Percentiles rank a stretch among this genome's conserved stretches.
These are phyloP conservation scores for Ectropis crepuscularia DNA, from an alignment of 2,888 invertebrate species.

Conservation along the genomic window DNA sequence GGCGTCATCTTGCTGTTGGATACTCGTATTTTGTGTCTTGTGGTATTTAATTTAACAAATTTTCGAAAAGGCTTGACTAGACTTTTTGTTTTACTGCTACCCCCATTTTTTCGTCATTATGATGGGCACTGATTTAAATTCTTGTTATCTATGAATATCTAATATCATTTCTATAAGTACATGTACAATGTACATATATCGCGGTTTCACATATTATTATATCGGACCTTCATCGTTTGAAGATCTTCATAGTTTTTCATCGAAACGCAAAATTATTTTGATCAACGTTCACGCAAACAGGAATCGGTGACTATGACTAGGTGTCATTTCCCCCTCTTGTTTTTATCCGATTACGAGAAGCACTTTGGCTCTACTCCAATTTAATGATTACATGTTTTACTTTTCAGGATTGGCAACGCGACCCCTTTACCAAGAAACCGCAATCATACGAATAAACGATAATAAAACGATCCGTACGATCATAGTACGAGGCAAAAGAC, in stretches of 20 bases:
- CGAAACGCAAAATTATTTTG: not conserved
- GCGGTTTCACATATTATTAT: too few relatives aligned
- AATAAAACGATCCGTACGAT: slow-evolving; percentile 59
- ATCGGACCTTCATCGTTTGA: too few relatives aligned
- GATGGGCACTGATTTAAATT: too few relatives aligned
- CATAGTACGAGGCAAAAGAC: slow-evolving; percentile 74
- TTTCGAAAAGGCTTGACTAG: too few relatives aligned
- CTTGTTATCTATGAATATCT: too few relatives aligned
- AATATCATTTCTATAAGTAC: too few relatives aligned
- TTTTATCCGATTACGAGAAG: slow-evolving; percentile 28
- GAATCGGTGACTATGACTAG: slow-evolving; percentile 15
- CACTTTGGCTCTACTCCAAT: slow-evolving; percentile 49
- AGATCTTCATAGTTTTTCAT: too few relatives aligned
- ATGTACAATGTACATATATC: too few relatives aligned
- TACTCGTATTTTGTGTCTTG: not conserved
- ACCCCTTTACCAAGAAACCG: slow-evolving; percentile 55
- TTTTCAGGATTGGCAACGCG: slow-evolving; percentile 71
- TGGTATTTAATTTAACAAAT: not conserved
- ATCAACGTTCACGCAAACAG: slow-evolving; percentile 15
- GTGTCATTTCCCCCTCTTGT: slow-evolving; percentile 36
- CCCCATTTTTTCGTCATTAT: too few relatives aligned
- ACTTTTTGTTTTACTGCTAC: too few relatives aligned
- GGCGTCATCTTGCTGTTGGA: slow-evolving; percentile 23
- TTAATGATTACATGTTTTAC: slow-evolving; percentile 48
- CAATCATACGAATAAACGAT: slow-evolving; percentile 59